Evolutionary conservation across 2,113 vertebrate species (phyloP).

Genomic region (Psilopogon haemacephalus): DNA sequence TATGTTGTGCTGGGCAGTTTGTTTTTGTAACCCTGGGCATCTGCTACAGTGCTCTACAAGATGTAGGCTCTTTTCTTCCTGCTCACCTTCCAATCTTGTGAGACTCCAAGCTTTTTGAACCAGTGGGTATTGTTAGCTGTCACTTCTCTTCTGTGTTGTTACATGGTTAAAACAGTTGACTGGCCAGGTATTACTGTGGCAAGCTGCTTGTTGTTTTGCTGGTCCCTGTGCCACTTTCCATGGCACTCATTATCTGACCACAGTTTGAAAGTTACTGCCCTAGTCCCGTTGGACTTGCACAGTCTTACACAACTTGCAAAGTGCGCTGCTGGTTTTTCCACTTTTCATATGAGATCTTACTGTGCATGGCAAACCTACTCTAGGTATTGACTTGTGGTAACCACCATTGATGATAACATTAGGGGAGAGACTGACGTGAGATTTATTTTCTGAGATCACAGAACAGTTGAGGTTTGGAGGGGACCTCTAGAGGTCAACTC

Average conservation of each 20-base stretch:
- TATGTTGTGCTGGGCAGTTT: background rate
- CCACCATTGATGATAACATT: background rate
- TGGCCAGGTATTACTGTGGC: fast-evolving
- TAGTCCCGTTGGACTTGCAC: background rate
- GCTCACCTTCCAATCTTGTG: background rate
- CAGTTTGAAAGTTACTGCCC: background rate
- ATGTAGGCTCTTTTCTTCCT: fast-evolving
- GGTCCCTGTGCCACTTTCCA: background rate
- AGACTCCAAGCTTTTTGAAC: background rate
- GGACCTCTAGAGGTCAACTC: too few species aligned
- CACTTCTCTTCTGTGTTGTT: background rate
- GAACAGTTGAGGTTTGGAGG: too few species aligned
- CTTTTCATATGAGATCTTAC: background rate
- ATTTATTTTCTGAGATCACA: background rate
- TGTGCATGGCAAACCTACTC: background rate
- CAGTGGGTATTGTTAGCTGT: background rate
- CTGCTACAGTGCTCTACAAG: background rate
- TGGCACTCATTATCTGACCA: background rate
- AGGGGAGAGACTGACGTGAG: background rate
- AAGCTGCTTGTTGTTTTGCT: background rate
- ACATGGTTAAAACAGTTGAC: background rate
- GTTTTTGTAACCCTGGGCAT: background rate
- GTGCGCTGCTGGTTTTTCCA: background rate
- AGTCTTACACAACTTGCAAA: background rate
- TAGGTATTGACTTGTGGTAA: background rate